Evolutionary conservation across 2,888 invertebrate genomes (phyloP), one percentile per base, ranked within the genome.

Genomic region (Drosophila subsilvestris): DNA sequence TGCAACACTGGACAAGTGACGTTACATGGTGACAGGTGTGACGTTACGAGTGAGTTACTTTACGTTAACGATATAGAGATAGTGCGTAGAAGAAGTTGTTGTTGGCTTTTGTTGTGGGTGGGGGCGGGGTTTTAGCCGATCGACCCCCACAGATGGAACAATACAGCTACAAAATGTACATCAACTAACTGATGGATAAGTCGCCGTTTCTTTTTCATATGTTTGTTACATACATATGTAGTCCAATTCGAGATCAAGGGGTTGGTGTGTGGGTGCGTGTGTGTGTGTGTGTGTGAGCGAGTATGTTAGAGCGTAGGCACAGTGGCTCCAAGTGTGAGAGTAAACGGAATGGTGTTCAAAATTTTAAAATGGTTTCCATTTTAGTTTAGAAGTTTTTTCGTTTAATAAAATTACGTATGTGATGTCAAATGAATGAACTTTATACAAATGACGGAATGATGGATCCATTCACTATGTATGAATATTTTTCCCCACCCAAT

Each of bases 11-110:
- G 37, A 37, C 37, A 37, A 37, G 37, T 37, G 37, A 37, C 37
- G 37, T 37, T 37, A 37, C 37, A 37, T 37, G 37, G 37, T 37
- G 37, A 37, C 37, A 7, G 37, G 37, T 37, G 37, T 37, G 37
- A 37, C 37, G 37, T 37, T 37, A 37, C 37, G n/a, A n/a, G 37
- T 37, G 37, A 37, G 37, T 37, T 37, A 37, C 37, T 14, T 37
- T 37, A 37, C 37, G 37, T 37, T 49, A 68, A 57, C 43, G 65
- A 42, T 65, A 54, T 47, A 22, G 8, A 22, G 37, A 62, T n/a
- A n/a, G 63, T 27, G 18, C 17, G 50, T 63, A 65, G 49, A 29
- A 53, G 29, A 12, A 12, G 29, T 29, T 29, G 27, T 32, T 32
- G 27, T 29, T 29, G 32, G 12, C 32, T 12, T 32, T 32, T 32